These are phyloP conservation scores for Hydra vulgaris DNA, from an alignment of 30 jellyfish, hydroid and myxozoan species.

Conservation along the genomic window DNA sequence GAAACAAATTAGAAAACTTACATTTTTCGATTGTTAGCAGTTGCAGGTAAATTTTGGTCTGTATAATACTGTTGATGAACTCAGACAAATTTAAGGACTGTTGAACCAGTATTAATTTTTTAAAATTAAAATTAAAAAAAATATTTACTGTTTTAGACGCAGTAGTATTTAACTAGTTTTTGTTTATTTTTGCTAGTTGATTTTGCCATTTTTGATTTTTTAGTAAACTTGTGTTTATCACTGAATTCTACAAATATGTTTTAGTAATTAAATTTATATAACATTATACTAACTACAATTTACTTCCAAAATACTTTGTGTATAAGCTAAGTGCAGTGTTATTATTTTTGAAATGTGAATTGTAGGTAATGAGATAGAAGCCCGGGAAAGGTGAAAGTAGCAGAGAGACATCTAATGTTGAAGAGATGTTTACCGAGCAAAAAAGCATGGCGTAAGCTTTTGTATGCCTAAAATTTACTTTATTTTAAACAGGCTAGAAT, in stretches of 20 bases:
- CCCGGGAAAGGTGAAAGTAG: neutral
- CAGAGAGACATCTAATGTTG: neutral
- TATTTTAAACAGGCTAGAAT: neutral
- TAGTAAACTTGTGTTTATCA: neutral
- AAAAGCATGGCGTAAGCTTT: neutral
- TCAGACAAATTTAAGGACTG: neutral
- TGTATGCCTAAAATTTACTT: neutral
- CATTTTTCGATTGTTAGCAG: neutral
- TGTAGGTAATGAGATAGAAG: neutral
- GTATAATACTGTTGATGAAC: neutral
- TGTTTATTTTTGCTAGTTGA: neutral
- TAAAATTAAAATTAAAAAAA: too few species aligned
- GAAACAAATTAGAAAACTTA: neutral
- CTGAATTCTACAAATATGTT: neutral
- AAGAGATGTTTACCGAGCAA: neutral
- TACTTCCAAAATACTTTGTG: neutral
- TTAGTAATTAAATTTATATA: neutral
- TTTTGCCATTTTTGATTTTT: neutral
- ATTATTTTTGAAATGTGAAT: neutral
- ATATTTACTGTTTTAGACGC: neutral
- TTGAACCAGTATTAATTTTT: neutral
- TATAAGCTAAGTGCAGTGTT: neutral
- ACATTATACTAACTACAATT: neutral
- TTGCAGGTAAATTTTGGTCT: neutral
- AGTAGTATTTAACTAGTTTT: neutral